Conservation (phyloP, 2,888 invertebrate genomes). For the Elegia similella region DNA sequence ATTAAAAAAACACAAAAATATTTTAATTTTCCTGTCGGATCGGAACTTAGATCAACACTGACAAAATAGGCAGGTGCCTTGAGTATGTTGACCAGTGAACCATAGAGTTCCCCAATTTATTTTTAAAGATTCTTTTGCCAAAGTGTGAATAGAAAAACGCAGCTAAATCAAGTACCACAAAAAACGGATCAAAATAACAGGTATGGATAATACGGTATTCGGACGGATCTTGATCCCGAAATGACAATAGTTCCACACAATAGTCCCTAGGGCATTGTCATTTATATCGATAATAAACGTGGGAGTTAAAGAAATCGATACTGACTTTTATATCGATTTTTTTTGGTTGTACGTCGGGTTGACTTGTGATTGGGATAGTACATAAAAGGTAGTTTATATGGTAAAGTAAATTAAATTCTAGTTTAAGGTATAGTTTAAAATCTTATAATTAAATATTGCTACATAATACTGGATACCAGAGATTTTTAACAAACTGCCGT, state of each 20-base stretch:
- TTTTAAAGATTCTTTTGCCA: not conserved
- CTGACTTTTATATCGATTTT: slow-evolving; percentile 29
- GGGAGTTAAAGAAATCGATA: slow-evolving; percentile 49
- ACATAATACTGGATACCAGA: no score
- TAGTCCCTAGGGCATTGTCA: slow-evolving; percentile 19
- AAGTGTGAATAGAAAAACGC: slow-evolving; percentile 13
- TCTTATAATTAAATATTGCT: no score
- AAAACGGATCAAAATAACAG: slow-evolving; percentile 2
- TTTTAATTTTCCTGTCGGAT: no score
- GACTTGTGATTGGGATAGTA: slow-evolving; percentile 1
- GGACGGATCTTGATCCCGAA: slow-evolving; percentile 1
- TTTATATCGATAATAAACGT: slow-evolving; percentile 46
- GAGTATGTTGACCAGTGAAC: not conserved
- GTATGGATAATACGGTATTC: slow-evolving; percentile 12
- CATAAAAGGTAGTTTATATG: not conserved
- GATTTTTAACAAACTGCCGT: no score
- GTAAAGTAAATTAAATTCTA: no score
- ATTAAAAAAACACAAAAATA: no score
- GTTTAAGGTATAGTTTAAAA: no score
- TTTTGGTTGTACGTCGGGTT: slow-evolving; percentile 8
- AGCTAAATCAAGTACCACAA: slow-evolving; percentile 2
- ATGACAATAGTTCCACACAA: slow-evolving; percentile 5
- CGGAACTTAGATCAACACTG: not conserved
- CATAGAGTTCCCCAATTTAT: not conserved
- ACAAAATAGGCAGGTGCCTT: slow-evolving; percentile 3